Evolutionary conservation across 2,113 vertebrate genomes (phyloP).

Genomic region (Pao palembangensis): DNA sequence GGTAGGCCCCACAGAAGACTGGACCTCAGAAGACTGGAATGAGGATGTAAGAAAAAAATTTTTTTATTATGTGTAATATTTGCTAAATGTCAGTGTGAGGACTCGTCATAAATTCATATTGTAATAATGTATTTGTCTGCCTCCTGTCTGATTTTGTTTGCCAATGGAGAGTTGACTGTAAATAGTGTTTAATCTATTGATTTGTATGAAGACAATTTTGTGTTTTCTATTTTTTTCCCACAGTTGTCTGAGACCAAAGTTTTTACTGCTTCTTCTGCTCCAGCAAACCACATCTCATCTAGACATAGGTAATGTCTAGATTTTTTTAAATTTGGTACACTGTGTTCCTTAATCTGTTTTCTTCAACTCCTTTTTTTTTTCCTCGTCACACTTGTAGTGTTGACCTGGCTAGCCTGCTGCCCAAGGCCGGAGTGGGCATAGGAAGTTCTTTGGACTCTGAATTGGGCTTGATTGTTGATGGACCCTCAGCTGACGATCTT

Average conservation of each 20-base stretch:
- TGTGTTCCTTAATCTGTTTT: neutral
- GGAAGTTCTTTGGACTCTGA: conserved; percentile 71
- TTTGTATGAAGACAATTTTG: too few relatives aligned
- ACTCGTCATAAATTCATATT: neutral
- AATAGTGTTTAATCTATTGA: neutral
- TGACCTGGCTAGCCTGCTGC: conserved; percentile 82
- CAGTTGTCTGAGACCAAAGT: conserved; percentile 98
- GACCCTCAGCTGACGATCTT: conserved; percentile 80
- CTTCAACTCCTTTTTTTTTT: neutral
- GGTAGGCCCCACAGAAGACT: conserved; percentile 89
- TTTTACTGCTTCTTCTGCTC: conserved; percentile 88
- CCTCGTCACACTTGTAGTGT: conserved; percentile 64
- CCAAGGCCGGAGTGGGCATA: conserved; percentile 71
- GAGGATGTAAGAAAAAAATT: conserved; percentile 85
- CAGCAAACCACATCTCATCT: conserved; percentile 77
- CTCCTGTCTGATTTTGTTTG: neutral
- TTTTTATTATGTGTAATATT: conserved; percentile 3
- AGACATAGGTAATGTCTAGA: conserved; percentile 80
- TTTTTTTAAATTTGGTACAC: neutral
- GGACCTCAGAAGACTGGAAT: conserved; percentile 93
- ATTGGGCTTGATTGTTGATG: conserved; percentile 77
- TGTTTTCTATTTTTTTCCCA: conserved; percentile 5
- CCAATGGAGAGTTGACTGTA: neutral
- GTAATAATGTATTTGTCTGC: neutral
- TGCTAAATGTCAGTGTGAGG: neutral